Conservation (phyloP, 2,113 vertebrate species). For the Ammodytes marinus region DNA sequence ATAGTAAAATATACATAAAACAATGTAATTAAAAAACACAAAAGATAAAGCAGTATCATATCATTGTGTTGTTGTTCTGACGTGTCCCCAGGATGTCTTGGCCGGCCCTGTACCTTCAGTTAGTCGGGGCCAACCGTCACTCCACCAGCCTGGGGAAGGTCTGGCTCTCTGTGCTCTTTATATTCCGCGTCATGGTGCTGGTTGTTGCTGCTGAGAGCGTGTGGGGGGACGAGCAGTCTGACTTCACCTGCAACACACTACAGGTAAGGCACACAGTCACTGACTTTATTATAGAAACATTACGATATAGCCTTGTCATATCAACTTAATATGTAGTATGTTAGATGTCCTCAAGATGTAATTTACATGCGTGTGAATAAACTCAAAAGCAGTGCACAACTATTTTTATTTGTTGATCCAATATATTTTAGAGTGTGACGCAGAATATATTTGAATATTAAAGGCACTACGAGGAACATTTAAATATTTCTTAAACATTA, state of each 20-base stretch:
- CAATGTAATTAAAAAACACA: too few species aligned
- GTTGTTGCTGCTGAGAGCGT: conserved; percentile 93
- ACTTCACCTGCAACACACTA: conserved; percentile 93
- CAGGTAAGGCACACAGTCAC: conserved; percentile 75
- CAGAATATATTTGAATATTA: background rate
- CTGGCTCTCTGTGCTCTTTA: conserved; percentile 94
- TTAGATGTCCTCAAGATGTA: background rate
- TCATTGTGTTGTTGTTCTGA: background rate
- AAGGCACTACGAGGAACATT: too few species aligned
- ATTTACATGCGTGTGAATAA: background rate
- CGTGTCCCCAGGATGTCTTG: conserved; percentile 88
- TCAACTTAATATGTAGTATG: background rate
- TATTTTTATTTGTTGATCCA: background rate
- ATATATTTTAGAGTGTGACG: too few species aligned
- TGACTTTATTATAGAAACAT: background rate
- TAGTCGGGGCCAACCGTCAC: conserved; percentile 91
- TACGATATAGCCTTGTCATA: too few species aligned
- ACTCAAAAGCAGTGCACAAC: background rate
- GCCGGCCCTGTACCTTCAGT: conserved; percentile 85
- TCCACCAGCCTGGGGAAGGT: conserved; percentile 94
- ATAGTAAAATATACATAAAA: too few species aligned
- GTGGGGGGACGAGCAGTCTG: conserved; percentile 94
- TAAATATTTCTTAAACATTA: too few species aligned
- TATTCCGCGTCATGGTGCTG: conserved; percentile 95
- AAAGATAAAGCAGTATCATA: too few species aligned